These are phyloP conservation scores for Trichogramma evanescens DNA, from an alignment of 2,888 invertebrate species.

Conservation along the genomic window DNA sequence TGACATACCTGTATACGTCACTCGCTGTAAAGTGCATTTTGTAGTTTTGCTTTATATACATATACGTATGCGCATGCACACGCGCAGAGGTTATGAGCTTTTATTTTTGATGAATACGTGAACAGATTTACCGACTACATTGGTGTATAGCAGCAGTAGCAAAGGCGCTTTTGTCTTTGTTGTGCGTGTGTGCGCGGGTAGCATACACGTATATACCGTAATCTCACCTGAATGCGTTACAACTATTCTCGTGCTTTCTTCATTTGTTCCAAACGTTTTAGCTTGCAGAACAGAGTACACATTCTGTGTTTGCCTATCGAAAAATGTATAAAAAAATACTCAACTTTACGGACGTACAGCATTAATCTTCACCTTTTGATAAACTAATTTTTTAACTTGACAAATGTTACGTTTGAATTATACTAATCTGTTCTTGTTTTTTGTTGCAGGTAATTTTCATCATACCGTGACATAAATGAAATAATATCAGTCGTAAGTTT, in stretches of 20 bases:
- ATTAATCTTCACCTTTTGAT: background rate
- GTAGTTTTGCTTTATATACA: no score
- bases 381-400: background rate
- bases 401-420: background rate
- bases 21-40: no score
- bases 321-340: background rate
- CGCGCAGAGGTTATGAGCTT: background rate
- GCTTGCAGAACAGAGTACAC: background rate
- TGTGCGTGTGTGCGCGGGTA: background rate
- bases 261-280: background rate
- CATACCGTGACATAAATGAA: background rate
- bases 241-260: background rate
- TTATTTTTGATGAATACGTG: constrained; percentile 13
- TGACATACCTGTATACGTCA: no score
- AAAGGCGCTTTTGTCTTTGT: constrained; percentile 15
- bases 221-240: constrained; percentile 11
- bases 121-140: constrained; percentile 1
- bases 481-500: no score
- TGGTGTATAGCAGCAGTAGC: constrained; percentile 7
- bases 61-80: no score
- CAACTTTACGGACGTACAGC: background rate
- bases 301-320: background rate
- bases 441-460: background rate
- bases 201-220: background rate
- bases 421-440: background rate